Base-by-base conservation (phyloP, 1,140 invertebrate genomes). In the Heliconius hermathena region DNA sequence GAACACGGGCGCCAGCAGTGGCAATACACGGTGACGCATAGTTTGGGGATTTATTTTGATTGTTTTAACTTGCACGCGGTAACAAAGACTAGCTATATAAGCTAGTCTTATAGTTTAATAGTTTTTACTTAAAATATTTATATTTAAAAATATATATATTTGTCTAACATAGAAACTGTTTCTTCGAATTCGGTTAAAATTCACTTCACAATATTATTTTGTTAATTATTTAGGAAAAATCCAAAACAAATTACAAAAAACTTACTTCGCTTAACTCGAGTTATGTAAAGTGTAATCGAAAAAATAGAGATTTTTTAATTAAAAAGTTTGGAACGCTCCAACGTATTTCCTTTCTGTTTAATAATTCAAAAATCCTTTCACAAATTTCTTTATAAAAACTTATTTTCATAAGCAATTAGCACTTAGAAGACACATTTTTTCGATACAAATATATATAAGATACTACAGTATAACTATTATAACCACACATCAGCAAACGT, bases 31-130 rank as follows among this genome's bases (percentile, higher is more conserved):
- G 83, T 93, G 91, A 1, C 93, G 86, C 93, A 94, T 94, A 78
- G 91, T 94, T 89, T 93, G 93, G 18, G 93, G 93, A 83, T 94
- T 94, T 92, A 94, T 94, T 79, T 92, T 94, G 93, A 82, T 80
- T 78, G 80, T 57, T 80, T 77, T 13, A 29, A 54, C 52, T 3
- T 46, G 46, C 11, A 76, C 72, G 29, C 22, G n/a, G 13, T 11
- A 73, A n/a, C 60, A 18, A 22, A 2, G 29, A 78, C 79, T 41
- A 71, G 71, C 29, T 49, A 9, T 11, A 46, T 46, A 52, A 18
- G 76, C 54, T 49, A 54, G 57, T 52, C 26, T 8, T 38, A 75
- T 8, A n/a, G 11, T 9, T 54, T 70, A 66, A 77, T 52, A 52
- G 8, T 52, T 0, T 0, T 52, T 18, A 20, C 1, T 52, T 20